These are phyloP conservation scores for Salvelinus alpinus DNA, from an alignment of 2,113 vertebrate genomes.

Conservation along the genomic window DNA sequence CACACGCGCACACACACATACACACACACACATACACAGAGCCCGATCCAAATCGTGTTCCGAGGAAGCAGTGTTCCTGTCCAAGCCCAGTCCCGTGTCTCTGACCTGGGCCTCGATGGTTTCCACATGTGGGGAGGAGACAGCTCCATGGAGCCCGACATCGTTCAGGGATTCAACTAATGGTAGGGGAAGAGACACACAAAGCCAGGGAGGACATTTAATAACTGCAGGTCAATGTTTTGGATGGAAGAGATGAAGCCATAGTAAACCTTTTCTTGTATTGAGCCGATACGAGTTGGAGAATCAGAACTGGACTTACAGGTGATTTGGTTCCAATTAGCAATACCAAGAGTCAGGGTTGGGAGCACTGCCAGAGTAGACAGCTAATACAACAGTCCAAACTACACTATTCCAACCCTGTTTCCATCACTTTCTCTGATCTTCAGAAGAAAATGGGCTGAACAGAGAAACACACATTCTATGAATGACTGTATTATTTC, in stretches of 20 bases:
- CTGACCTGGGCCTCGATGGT: conserved; percentile 8
- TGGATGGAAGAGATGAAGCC: background rate
- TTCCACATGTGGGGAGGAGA: conserved; percentile 33
- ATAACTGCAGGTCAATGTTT: conserved; percentile 18
- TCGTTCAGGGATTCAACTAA: conserved; percentile 11
- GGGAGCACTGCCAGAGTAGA: background rate
- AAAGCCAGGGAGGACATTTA: conserved; percentile 22
- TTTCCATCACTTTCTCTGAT: background rate
- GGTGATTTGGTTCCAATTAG: background rate
- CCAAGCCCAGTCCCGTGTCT: background rate
- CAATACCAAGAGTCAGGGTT: background rate
- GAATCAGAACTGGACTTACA: background rate
- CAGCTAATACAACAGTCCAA: background rate
- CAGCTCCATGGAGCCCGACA: conserved; percentile 9
- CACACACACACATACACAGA: background rate
- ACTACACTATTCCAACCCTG: background rate
- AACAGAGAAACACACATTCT: too few relatives aligned
- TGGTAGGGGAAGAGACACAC: conserved; percentile 7
- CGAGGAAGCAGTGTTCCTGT: background rate
- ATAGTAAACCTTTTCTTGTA: background rate
- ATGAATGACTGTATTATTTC: background rate
- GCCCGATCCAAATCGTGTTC: background rate
- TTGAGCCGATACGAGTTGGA: too few relatives aligned
- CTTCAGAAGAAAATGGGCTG: background rate
- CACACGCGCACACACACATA: too few relatives aligned